These are phyloP conservation scores for Spatula clypeata DNA, from an alignment of 2,797 vertebrate species.

Conservation along the genomic window DNA sequence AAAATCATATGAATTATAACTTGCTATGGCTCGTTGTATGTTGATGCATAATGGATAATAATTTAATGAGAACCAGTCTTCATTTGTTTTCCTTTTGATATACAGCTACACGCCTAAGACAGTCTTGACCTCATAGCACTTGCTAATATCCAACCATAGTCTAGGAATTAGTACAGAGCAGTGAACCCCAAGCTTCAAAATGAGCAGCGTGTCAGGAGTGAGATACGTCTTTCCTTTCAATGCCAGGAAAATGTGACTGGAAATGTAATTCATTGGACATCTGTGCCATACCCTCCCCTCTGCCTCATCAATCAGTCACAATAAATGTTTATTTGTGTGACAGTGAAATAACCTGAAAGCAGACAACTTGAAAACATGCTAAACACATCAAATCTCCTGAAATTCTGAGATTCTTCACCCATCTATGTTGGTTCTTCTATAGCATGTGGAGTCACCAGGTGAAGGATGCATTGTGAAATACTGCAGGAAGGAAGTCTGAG, in stretches of 20 bases:
- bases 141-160: neutral
- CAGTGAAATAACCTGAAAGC: neutral
- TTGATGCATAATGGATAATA: neutral
- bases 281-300: neutral
- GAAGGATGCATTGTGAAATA: accelerated
- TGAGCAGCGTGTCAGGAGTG: neutral
- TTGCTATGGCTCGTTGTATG: neutral
- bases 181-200: neutral
- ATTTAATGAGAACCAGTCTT: slow-evolving; percentile 8
- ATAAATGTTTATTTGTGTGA: neutral
- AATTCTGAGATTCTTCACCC: neutral
- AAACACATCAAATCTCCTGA: neutral
- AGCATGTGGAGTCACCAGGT: neutral
- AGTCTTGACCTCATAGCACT: neutral
- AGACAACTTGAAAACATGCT: neutral
- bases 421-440: neutral
- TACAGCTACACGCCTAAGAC: neutral
- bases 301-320: neutral
- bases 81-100: slow-evolving; percentile 29
- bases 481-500: neutral
- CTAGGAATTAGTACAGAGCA: neutral
- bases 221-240: neutral
- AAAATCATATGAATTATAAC: neutral
- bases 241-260: neutral
- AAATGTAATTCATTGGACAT: neutral